These are phyloP conservation scores for Pampusana beccarii DNA, from an alignment of 2,113 vertebrate species.

Conservation along the genomic window DNA sequence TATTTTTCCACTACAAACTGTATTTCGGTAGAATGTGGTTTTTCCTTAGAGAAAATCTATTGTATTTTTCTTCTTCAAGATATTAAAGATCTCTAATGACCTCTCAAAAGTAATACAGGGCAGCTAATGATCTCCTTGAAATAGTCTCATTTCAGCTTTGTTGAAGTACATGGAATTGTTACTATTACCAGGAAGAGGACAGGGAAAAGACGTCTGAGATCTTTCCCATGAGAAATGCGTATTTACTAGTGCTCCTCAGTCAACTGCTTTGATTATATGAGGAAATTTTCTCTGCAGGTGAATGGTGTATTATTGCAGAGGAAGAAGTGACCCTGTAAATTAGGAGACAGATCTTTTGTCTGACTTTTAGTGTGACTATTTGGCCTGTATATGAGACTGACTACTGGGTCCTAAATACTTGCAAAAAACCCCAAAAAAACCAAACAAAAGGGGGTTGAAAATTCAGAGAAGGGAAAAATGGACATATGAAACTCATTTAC, in stretches of 20 bases:
- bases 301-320: neutral
- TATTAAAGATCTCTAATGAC: slow-evolving; percentile 45
- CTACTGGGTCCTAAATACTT: neutral
- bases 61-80: slow-evolving; percentile 10
- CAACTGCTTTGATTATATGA: neutral
- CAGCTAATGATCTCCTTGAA: slow-evolving; percentile 50
- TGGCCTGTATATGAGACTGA: neutral
- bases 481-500: neutral
- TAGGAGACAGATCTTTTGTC: neutral
- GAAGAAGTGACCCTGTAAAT: neutral
- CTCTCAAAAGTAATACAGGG: slow-evolving; percentile 27
- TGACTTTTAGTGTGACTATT: neutral
- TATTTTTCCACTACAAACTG: neutral
- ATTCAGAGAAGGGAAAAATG: neutral
- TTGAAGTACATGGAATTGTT: neutral
- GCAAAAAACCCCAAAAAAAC: neutral
- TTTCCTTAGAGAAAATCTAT: slow-evolving; percentile 22
- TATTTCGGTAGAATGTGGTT: neutral
- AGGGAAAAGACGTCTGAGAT: neutral
- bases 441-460: neutral
- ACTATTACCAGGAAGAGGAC: neutral
- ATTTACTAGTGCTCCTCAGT: neutral
- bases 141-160: neutral
- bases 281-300: neutral
- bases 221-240: neutral